These are phyloP conservation scores for Phrynocephalus versicolor DNA, from an alignment of 2,113 vertebrate species.

Conservation along the genomic window DNA sequence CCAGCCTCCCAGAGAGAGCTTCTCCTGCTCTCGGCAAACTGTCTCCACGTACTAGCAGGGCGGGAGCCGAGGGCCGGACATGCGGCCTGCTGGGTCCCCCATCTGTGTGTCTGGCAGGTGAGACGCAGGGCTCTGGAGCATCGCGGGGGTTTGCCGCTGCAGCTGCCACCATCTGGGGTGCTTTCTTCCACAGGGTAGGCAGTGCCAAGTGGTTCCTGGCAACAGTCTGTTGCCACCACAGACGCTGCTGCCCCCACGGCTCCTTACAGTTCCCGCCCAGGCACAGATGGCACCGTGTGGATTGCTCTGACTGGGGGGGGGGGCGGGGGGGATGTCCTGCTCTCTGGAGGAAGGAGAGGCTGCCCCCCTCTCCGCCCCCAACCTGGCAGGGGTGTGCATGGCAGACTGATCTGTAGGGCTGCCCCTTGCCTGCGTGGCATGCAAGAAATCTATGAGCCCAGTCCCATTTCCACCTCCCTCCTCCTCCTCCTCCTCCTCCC, in stretches of 20 bases:
- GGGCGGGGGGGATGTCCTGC: background rate
- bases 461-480: too few relatives aligned
- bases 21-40: background rate
- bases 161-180: background rate
- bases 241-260: background rate
- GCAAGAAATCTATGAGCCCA: too few relatives aligned
- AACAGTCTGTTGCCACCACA: background rate
- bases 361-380: background rate
- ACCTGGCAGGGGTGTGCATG: background rate
- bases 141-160: background rate
- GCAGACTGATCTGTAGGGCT: too few relatives aligned
- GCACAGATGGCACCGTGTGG: background rate
- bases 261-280: background rate
- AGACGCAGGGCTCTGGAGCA: background rate
- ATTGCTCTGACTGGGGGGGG: background rate
- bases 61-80: background rate
- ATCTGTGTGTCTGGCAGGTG: background rate
- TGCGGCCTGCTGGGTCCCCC: too few relatives aligned
- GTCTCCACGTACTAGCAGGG: too few relatives aligned
- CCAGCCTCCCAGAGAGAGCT: background rate
- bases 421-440: too few relatives aligned
- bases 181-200: background rate
- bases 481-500: too few relatives aligned
- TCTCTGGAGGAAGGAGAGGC: background rate
- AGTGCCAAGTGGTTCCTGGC: background rate